Conservation (phyloP, 2,113 vertebrate genomes). For the Rhinichthys klamathensis region DNA sequence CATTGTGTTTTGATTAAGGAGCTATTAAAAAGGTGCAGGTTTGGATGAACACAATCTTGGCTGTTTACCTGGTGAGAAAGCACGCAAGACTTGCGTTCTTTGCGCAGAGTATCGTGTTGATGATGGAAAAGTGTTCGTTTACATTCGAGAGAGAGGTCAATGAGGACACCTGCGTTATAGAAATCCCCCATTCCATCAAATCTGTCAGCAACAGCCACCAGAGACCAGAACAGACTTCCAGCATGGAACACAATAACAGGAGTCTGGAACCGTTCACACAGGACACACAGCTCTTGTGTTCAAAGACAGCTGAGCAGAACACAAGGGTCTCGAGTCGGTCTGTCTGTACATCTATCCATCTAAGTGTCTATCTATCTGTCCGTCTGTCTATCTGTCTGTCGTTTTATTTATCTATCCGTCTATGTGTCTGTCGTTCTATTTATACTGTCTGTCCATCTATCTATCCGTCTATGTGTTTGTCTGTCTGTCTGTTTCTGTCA, state of each 20-base stretch:
- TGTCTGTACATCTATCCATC: not conserved
- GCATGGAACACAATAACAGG: slow-evolving; percentile 2
- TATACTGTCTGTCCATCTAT: no score
- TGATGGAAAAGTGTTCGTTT: slow-evolving; percentile 39
- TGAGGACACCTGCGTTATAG: slow-evolving; percentile 31
- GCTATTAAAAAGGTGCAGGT: slow-evolving; percentile 16
- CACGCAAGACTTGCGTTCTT: not conserved
- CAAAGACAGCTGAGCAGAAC: not conserved
- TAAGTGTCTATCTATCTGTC: not conserved
- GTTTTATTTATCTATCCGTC: not conserved
- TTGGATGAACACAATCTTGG: not conserved
- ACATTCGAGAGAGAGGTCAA: slow-evolving; percentile 25
- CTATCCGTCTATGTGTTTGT: no score
- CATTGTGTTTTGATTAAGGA: slow-evolving; percentile 15
- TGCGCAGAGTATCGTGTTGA: not conserved
- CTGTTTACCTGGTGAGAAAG: slow-evolving; percentile 20
- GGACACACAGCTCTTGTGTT: not conserved
- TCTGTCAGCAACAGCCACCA: slow-evolving; percentile 38
- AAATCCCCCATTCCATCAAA: slow-evolving; percentile 44
- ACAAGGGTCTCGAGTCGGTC: not conserved
- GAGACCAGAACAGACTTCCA: slow-evolving; percentile 29
- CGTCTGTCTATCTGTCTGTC: not conserved
- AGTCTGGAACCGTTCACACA: not conserved
- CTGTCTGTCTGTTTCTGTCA: no score
- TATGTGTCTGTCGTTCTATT: no score